These are phyloP conservation scores for Zoanthus sansibaricus DNA, from an alignment of 92 coral and sea anemone species.

Conservation along the genomic window DNA sequence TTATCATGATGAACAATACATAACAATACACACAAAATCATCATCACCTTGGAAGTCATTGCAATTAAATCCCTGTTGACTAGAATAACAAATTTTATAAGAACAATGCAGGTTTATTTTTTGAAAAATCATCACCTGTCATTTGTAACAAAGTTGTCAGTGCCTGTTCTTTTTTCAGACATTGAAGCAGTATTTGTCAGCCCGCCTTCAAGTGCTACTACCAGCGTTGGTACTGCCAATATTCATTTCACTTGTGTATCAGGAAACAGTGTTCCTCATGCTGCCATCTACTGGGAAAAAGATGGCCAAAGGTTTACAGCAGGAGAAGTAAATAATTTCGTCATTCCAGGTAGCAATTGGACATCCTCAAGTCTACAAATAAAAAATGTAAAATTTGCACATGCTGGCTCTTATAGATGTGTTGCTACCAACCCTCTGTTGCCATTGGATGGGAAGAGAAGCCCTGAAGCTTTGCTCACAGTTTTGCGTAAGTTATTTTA, in stretches of 20 bases:
- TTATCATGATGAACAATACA: no score
- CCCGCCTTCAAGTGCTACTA: conserved; percentile 64
- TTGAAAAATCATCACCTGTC: no score
- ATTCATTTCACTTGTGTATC: conserved; percentile 79
- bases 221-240: conserved; percentile 73
- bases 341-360: conserved; percentile 61
- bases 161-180: conserved; percentile 52
- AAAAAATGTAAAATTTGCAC: conserved; percentile 70
- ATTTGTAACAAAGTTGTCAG: no score
- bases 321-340: conserved; percentile 45
- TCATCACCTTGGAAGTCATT: no score
- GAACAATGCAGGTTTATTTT: no score
- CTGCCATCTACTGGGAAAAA: conserved; percentile 89
- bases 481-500: conserved; percentile 84
- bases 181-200: conserved; percentile 65
- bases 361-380: conserved; percentile 81
- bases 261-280: conserved; percentile 78
- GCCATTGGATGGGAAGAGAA: conserved; percentile 63
- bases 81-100: no score
- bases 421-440: conserved; percentile 89
- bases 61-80: no score
- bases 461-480: conserved; percentile 69
- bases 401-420: conserved; percentile 93
- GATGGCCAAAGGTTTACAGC: conserved; percentile 70
- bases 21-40: no score